A percentile compares a stretch with the other conserved stretches of the same genome.
These are phyloP conservation scores for Cephus sareptanus DNA, from an alignment of 2,888 invertebrate species.

Conservation along the genomic window DNA sequence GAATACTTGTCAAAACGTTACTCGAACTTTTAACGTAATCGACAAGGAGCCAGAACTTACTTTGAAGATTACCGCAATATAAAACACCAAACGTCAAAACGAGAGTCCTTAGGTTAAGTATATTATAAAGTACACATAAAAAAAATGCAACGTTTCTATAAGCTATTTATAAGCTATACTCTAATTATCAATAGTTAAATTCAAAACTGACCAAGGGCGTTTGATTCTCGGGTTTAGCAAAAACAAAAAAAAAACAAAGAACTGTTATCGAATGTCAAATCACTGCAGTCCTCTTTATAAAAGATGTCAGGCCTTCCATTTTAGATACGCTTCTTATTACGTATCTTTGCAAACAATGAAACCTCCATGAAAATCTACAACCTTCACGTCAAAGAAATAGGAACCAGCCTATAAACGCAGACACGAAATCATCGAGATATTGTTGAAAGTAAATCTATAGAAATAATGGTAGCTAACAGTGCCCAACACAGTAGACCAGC, in stretches of 20 bases:
- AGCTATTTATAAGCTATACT: not conserved
- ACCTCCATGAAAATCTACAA: not conserved
- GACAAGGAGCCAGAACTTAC: too few relatives aligned
- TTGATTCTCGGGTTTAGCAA: slow-evolving; percentile 30
- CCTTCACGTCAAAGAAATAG: slow-evolving; percentile 41
- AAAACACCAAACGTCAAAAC: too few relatives aligned
- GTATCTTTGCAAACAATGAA: not conserved
- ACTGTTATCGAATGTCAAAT: too few relatives aligned
- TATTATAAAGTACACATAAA: too few relatives aligned
- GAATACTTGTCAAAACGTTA: slow-evolving; percentile 21
- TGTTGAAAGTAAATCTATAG: too few relatives aligned
- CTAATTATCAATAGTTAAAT: slow-evolving; percentile 14
- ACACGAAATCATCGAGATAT: not conserved
- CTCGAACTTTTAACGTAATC: not conserved
- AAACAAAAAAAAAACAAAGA: too few relatives aligned
- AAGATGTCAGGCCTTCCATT: too few relatives aligned
- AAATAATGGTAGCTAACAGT: not conserved
- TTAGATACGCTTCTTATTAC: not conserved
- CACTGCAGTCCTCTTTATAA: too few relatives aligned
- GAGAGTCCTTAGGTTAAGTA: too few relatives aligned
- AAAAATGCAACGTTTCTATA: too few relatives aligned
- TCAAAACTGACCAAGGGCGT: slow-evolving; percentile 26
- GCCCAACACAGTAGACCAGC: too few relatives aligned
- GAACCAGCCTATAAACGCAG: slow-evolving; percentile 45
- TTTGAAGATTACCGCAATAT: too few relatives aligned